Base-by-base conservation (phyloP, 2,888 invertebrate genomes). In the Myathropa florea region DNA sequence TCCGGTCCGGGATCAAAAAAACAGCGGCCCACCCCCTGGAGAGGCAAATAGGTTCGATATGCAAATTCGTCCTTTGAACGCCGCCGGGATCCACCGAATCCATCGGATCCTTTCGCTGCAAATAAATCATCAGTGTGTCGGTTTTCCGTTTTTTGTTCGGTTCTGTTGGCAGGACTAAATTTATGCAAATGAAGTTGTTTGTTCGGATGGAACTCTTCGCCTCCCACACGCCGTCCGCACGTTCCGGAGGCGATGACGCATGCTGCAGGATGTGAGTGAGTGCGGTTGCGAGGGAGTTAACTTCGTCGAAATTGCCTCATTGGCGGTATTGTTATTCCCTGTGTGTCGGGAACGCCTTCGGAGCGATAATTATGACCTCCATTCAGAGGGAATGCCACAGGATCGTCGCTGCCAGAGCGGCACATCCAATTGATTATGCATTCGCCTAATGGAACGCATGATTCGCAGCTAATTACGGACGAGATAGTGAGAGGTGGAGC, bases 161-260 rank as follows among this genome's bases (percentile, higher is more conserved):
- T 39, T 33, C 30, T 12, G 33, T 3, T 33, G 33, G 12, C 21
- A 26, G 64, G 64, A 64, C 23, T 64, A 33, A 79, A 79, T 79
- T 24, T 71, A 79, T 71, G 71, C 71, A 59, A 71, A 79, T 79
- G 59, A 72, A 72, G 46, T 53, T 79, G 79, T 72, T 79, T 79
- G 65, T 72, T 59, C 72, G 60, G 39, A 70, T 39, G 57, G 57
- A 12, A 12, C 30, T 2, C 10, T 9, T 10, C 14, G 30, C 9
- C 10, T 1, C 18, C n/a, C 30, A 21, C 61, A 10, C 4, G 26
- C 24, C 3, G 23, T 23, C 10, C n/a, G 30, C 55, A 55, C 55
- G 18, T 23, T 14, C 55, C 21, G 7, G 55, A 36, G 36, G 36
- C 10, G 55, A 55, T 55, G 55, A 55, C 14, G 21, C 6, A 21